Base-by-base conservation (phyloP, 2,888 invertebrate genomes). In the Cosmopolites sordidus region DNA sequence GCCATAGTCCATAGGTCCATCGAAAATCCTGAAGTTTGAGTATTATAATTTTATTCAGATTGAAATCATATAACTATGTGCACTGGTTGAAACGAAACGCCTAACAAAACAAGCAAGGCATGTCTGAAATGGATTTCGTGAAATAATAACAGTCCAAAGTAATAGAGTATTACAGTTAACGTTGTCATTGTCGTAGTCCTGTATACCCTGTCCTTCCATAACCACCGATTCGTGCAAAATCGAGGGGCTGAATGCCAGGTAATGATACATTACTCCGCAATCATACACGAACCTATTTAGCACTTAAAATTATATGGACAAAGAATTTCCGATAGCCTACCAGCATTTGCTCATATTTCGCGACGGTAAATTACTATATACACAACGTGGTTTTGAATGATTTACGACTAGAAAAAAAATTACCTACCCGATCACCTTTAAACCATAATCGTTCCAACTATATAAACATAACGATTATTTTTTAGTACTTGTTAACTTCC, bases 301-400 rank as follows among this genome's bases (percentile, higher is more conserved):
- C 64, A 64, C 64, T 64, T 63, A 58, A 65, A 64, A 65, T 65
- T 65, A 65, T 63, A 64, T 62, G 61, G 61, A 64, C 61, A 62
- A 60, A 63, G 63, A 58, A 55, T 60, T 62, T 58, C 59, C 60
- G 59, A 60, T 62, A 62, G 60, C 62, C 61, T 61, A 62, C 61
- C 61, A 60, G 60, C 61, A 57, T 58, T 51, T 49, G 56, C 52
- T 56, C 52, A 53, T 52, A 53, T 52, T 52, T 42, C 39, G 52
- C 56, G 44, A 56, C 44, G 43, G 48, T 44, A 56, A 53, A 54
- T 48, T 54, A 43, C 47, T 51, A 45, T 51, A 54, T 49, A 51
- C 51, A 54, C 54, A 57, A 57, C 43, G 51, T 48, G 48, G 45
- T 54, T 58, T 54, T 51, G 49, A 51, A 53, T 53, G 57, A 50